Base-by-base conservation (phyloP, 2,113 vertebrate species). In the Todiramphus saurophagus region DNA sequence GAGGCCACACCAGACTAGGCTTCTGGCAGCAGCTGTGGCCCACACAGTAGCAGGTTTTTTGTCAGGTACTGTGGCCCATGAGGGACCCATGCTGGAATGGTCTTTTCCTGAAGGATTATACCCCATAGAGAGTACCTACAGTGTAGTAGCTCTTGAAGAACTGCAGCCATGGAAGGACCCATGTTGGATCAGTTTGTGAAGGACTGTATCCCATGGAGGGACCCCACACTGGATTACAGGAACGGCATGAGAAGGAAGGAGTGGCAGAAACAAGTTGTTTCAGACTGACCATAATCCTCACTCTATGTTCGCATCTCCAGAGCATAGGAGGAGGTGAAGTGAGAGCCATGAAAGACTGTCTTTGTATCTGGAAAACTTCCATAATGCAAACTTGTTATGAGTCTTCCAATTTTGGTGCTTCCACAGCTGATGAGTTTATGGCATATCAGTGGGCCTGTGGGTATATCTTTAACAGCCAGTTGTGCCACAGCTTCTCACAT, bases 301-400 rank as follows among this genome's bases (percentile, higher is more conserved):
- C 20, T 68, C 4, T 9, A 6, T 0, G 0, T 80, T 33, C 76
- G 43, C 11, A 10, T 77, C 10, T 73, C 44, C 43, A 60, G 39
- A 81, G 10, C 64, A 27, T 6, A 64, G 53, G 16, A 77, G 35
- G 14, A 77, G 30, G 24, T 27, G 6, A 66, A 62, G 43, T 69
- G 13, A 20, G 11, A 72, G 31, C 27, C 44, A 12, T 62, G 46
- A 69, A 60, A 74, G 15, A 14, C 18, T 41, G 3, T 74, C 27
- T 21, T 86, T 11, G 2, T 59, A 37, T 46, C 28, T 80, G 53
- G 48, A 73, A 70, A 46, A 31, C 11, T 59, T 86, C 33, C 11
- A 8, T 53, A 48, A 39, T 3, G 1, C 41, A 69, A 64, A 33
- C 7, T 46, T 46, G 23, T 2, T 39, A 13, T 13, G 12, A 55